Conservation (phyloP, 1,140 invertebrate species). For the honey bee (Apis mellifera) region Amel_HAv3.1 CM009940.2:7301501-7302000, state of each 20-base stretch:
- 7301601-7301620: background rate
- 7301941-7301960: too few species aligned
- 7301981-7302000: too few species aligned
- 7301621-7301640: background rate
- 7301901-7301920: too few species aligned
- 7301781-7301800: constrained; percentile 9
- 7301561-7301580: too few species aligned
- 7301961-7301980: too few species aligned
- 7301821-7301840: background rate
- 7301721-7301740: background rate
- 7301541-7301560: too few species aligned
- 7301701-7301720: constrained; percentile 8
- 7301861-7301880: too few species aligned
- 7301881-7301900: too few species aligned
- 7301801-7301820: background rate
- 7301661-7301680: background rate
- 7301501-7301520: background rate
- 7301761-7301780: constrained; percentile 10
- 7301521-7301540: too few species aligned
- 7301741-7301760: background rate
- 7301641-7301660: background rate
- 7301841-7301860: background rate
- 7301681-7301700: background rate
- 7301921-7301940: too few species aligned
- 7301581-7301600: too few species aligned